Conservation (phyloP, 2,113 vertebrate species). For the Murina feae region DNA sequence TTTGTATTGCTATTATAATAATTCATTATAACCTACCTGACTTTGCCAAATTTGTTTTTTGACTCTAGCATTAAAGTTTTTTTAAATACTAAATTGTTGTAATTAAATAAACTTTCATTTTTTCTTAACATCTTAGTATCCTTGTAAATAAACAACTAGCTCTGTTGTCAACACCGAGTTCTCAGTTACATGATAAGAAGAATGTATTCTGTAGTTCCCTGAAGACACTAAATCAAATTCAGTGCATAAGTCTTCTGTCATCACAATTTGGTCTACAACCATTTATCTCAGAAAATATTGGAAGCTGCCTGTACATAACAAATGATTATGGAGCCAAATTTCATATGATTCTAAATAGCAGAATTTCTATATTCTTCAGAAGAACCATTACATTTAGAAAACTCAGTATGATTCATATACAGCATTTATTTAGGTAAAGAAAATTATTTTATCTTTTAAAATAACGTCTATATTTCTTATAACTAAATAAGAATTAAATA, state of each 20-base stretch:
- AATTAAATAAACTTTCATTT: neutral
- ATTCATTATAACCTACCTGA: neutral
- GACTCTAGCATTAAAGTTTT: neutral
- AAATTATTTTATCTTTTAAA: neutral
- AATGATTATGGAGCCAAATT: constrained; percentile 43
- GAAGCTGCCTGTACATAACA: constrained; percentile 44
- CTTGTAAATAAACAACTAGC: neutral
- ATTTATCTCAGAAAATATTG: constrained; percentile 30
- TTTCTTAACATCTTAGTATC: neutral
- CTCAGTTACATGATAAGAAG: neutral
- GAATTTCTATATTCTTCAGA: neutral
- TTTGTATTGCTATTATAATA: neutral
- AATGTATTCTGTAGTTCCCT: neutral
- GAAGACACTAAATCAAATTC: constrained; percentile 26
- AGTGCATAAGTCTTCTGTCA: constrained; percentile 1
- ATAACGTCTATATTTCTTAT: neutral
- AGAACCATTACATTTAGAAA: constrained; percentile 16
- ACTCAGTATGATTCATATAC: neutral
- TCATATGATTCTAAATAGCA: constrained; percentile 28
- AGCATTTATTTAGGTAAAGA: neutral
- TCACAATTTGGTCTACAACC: constrained; percentile 1
- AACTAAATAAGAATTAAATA: neutral
- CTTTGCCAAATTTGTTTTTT: neutral
- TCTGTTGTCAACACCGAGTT: neutral
- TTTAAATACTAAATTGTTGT: neutral